Percentiles rank a stretch among this genome's conserved stretches.
Evolutionary conservation across 2,797 vertebrate genomes (phyloP).

Genomic region (Gambusia yucatana): DNA sequence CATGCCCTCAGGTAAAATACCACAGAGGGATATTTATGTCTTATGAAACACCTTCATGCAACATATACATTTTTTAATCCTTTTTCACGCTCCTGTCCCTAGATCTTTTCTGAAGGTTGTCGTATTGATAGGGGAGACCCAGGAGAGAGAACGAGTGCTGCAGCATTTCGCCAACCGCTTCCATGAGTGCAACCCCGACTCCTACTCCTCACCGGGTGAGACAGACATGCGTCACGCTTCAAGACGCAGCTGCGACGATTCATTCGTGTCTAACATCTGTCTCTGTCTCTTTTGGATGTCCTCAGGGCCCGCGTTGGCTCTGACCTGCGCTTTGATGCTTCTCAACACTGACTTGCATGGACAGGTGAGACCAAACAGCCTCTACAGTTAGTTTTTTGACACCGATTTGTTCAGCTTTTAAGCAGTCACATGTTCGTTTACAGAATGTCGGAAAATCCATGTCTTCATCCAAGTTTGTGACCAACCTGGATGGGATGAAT

Average conservation of each 20-base stretch:
- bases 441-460: conserved; percentile 92
- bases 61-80: too few species aligned
- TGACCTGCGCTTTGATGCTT: conserved; percentile 94
- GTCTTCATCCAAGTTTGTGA: conserved; percentile 86
- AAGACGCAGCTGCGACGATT: not conserved
- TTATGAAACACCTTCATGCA: not conserved
- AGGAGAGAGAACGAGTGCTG: conserved; percentile 92
- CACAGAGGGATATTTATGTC: not conserved
- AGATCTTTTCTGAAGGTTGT: conserved; percentile 89
- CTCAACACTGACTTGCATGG: conserved; percentile 93
- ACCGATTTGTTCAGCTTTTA: not conserved
- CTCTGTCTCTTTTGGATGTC: conserved; percentile 14
- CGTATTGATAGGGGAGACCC: conserved; percentile 91
- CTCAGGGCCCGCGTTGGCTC: conserved; percentile 84
- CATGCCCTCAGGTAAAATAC: conserved; percentile 84
- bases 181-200: conserved; percentile 84
- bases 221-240: not conserved
- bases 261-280: not conserved
- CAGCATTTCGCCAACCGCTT: conserved; percentile 87
- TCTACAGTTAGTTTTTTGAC: not conserved
- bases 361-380: conserved; percentile 66
- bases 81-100: not conserved
- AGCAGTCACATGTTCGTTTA: conserved; percentile 12
- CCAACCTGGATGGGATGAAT: conserved; percentile 88
- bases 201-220: conserved; percentile 82